A percentile compares a stretch with the other conserved stretches of the same genome.
These are phyloP conservation scores for Pangasianodon gigas DNA, from an alignment of 2,113 vertebrate species.

Conservation along the genomic window DNA sequence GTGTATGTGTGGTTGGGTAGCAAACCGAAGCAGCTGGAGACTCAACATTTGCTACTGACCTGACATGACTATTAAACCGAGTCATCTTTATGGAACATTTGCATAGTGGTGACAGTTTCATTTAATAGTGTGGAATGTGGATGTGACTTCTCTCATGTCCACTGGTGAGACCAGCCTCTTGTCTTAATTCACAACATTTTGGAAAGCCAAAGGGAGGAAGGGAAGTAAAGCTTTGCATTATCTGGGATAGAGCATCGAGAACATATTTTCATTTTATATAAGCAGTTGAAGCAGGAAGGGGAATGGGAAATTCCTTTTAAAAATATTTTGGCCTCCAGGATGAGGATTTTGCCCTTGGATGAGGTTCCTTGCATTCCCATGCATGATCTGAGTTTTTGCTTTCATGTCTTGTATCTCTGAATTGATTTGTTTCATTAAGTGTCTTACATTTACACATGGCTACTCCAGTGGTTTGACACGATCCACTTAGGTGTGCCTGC, in stretches of 20 bases:
- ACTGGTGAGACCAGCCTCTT: not conserved
- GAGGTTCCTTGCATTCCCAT: not conserved
- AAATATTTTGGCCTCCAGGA: conserved; percentile 14
- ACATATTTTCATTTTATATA: not conserved
- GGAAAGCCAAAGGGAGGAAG: not conserved
- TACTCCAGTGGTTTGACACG: not conserved
- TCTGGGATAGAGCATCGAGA: not conserved
- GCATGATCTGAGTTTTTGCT: not conserved
- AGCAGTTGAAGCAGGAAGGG: not conserved
- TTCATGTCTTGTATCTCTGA: not conserved
- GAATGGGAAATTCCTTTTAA: not conserved
- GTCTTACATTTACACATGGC: conserved; percentile 5
- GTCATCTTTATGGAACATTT: conserved; percentile 27
- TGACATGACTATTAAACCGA: conserved; percentile 10
- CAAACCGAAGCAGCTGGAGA: not conserved
- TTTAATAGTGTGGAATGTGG: conserved; percentile 24
- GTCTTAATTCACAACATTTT: not conserved
- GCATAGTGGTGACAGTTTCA: not conserved
- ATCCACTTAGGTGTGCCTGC: conserved; percentile 16
- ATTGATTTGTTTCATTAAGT: not conserved
- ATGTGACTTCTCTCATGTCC: conserved; percentile 39
- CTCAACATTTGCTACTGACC: not conserved
- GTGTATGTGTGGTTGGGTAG: not conserved
- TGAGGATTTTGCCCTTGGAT: no score
- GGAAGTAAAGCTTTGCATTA: not conserved